Evolutionary conservation across 1,140 invertebrate species (phyloP).

Genomic region (Chrysomallon squamiferum): DNA sequence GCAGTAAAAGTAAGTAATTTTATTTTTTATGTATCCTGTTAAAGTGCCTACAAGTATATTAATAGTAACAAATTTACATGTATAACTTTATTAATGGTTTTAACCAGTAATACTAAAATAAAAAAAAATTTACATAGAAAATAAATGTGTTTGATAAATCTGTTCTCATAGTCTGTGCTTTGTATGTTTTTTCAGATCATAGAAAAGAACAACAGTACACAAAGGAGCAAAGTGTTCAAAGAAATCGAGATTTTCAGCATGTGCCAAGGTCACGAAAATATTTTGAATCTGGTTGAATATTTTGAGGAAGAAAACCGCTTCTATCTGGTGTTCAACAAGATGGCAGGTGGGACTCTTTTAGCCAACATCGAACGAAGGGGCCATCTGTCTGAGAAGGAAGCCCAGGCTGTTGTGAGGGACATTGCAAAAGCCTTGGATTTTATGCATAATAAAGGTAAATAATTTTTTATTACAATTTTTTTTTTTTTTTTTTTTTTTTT

Average conservation of each 20-base stretch:
- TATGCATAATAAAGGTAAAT: constrained; percentile 82
- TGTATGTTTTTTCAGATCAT: constrained; percentile 77
- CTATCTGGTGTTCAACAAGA: constrained; percentile 97
- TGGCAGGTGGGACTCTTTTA: constrained; percentile 86
- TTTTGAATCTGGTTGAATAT: constrained; percentile 96
- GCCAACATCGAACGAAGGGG: constrained; percentile 90
- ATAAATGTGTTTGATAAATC: no score
- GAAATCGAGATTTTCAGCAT: constrained; percentile 99
- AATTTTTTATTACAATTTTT: no score
- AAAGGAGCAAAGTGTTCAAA: constrained; percentile 90
- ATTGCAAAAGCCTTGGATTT: constrained; percentile 93
- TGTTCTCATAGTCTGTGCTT: no score
- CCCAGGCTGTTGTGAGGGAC: constrained; percentile 90
- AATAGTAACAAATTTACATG: no score
- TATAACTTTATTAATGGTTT: no score
- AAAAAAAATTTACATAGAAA: no score
- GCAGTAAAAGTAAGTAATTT: constrained; percentile 80
- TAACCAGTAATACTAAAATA: no score
- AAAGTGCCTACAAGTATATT: no score
- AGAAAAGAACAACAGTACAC: constrained; percentile 92
- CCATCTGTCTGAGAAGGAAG: constrained; percentile 94
- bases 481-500: constrained; percentile 3
- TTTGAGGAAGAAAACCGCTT: constrained; percentile 95
- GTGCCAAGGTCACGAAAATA: constrained; percentile 94
- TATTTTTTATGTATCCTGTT: no score